Evolutionary conservation across 2,888 invertebrate genomes (phyloP).

Genomic region (Parnassius smintheus): DNA sequence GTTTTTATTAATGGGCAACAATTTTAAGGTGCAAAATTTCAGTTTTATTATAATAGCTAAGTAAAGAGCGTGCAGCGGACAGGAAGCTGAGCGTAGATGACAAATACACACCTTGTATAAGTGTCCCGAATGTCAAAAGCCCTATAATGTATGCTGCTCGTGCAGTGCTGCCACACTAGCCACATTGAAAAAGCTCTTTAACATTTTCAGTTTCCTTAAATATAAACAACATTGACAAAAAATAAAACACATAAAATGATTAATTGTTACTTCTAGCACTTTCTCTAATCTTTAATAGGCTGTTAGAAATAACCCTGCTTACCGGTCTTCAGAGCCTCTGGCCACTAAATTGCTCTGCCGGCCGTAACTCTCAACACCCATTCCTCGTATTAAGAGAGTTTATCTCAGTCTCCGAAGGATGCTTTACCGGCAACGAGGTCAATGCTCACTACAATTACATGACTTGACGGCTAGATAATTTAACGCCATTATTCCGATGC

Average conservation of each 20-base stretch:
- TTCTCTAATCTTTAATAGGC: slow-evolving; percentile 4
- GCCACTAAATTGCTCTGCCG: slow-evolving; percentile 2
- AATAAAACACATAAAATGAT: background rate
- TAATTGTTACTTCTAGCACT: background rate
- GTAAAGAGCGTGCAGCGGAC: no score
- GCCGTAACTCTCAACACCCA: slow-evolving; percentile 19
- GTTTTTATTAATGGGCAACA: no score
- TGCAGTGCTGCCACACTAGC: no score
- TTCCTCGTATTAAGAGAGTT: slow-evolving; percentile 17
- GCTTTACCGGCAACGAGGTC: slow-evolving; percentile 15
- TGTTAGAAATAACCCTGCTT: slow-evolving; percentile 3
- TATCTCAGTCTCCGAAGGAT: slow-evolving; percentile 20
- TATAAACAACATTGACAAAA: background rate
- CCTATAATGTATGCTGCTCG: no score
- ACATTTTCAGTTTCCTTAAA: background rate
- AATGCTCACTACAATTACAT: slow-evolving; percentile 51
- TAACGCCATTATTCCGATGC: slow-evolving; percentile 54
- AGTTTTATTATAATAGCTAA: no score
- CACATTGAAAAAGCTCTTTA: background rate
- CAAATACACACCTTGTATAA: no score
- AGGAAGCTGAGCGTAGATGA: no score
- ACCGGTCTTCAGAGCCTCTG: slow-evolving; percentile 11
- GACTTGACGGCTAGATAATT: slow-evolving; percentile 59
- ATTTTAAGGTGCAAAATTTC: no score
- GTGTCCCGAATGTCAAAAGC: no score